Percentiles rank a stretch among this genome's conserved stretches.
Conservation (phyloP, 2,113 vertebrate species). For the Vulpes lagopus region DNA sequence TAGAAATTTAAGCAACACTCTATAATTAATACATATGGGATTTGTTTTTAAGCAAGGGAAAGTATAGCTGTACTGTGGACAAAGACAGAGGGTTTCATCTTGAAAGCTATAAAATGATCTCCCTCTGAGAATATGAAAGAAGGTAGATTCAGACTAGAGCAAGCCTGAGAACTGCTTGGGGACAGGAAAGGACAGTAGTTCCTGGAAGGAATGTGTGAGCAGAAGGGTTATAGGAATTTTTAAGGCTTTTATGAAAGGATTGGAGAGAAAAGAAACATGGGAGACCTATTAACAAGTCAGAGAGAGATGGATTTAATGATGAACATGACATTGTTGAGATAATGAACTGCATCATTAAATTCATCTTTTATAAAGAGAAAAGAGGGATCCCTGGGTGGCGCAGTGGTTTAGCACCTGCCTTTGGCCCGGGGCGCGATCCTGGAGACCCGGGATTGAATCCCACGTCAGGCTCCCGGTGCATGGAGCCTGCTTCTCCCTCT, state of each 20-base stretch:
- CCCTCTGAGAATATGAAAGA: constrained; percentile 35
- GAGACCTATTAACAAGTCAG: constrained; percentile 1
- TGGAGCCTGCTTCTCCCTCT: too few relatives aligned
- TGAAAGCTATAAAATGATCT: constrained; percentile 48
- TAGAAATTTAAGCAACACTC: constrained; percentile 58
- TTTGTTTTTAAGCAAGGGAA: constrained; percentile 55
- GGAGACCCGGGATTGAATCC: too few relatives aligned
- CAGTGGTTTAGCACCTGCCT: too few relatives aligned
- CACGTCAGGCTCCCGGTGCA: too few relatives aligned
- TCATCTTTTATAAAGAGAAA: constrained; percentile 55
- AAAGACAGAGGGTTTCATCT: constrained; percentile 56
- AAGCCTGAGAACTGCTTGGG: not conserved
- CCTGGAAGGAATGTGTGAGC: constrained; percentile 39
- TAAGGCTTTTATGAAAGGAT: constrained; percentile 38
- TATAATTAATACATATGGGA: constrained; percentile 80
- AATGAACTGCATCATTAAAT: constrained; percentile 37
- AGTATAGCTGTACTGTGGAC: not conserved
- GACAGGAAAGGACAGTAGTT: constrained; percentile 11
- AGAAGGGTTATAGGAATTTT: not conserved
- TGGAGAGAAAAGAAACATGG: constrained; percentile 12
- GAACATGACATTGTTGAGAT: not conserved
- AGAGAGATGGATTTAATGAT: constrained; percentile 60
- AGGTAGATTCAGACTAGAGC: not conserved
- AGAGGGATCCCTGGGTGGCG: not conserved
- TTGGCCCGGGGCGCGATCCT: too few relatives aligned